Evolutionary conservation across 1,140 invertebrate genomes (phyloP).

Genomic region (Drosophila lowei): DNA sequence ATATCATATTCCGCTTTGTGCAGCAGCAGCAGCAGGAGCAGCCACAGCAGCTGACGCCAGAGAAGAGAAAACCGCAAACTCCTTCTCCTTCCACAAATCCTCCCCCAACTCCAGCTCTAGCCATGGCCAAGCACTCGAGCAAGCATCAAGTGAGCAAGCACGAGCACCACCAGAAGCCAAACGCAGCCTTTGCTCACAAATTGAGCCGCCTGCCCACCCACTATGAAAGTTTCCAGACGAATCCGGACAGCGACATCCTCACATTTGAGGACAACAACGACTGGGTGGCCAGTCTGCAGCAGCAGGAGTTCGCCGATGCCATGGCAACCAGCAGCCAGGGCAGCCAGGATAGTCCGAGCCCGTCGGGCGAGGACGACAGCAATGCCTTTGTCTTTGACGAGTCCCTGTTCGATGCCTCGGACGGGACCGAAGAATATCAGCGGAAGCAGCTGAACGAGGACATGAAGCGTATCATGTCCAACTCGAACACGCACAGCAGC

Average conservation of each 20-base stretch:
- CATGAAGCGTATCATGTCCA: constrained; percentile 82
- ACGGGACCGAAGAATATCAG: constrained; percentile 74
- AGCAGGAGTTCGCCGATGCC: constrained; percentile 64
- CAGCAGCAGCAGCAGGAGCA: constrained; percentile 41
- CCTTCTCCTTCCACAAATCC: background rate
- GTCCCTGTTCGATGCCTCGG: constrained; percentile 63
- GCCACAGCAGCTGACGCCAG: constrained; percentile 3
- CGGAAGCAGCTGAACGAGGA: constrained; percentile 78
- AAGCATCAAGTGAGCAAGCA: constrained; percentile 58
- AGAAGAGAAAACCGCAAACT: constrained; percentile 1
- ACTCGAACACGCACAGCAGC: constrained; percentile 51
- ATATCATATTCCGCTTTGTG: constrained; percentile 74
- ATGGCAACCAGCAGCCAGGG: constrained; percentile 35
- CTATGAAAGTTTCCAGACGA: constrained; percentile 80
- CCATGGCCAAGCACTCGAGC: constrained; percentile 15
- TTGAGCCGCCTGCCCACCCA: constrained; percentile 73
- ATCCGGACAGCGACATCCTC: constrained; percentile 74
- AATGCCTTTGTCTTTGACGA: constrained; percentile 72
- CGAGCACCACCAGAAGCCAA: constrained; percentile 62
- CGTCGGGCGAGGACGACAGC: constrained; percentile 25
- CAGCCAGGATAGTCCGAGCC: constrained; percentile 1
- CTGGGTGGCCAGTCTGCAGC: constrained; percentile 62
- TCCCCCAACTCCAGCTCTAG: background rate
- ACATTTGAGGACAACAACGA: constrained; percentile 73
- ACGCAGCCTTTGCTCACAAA: constrained; percentile 55